Percentiles rank a stretch among this genome's conserved stretches.
Evolutionary conservation across 1,140 invertebrate genomes (phyloP).

Genomic region (Drosophila sproati): DNA sequence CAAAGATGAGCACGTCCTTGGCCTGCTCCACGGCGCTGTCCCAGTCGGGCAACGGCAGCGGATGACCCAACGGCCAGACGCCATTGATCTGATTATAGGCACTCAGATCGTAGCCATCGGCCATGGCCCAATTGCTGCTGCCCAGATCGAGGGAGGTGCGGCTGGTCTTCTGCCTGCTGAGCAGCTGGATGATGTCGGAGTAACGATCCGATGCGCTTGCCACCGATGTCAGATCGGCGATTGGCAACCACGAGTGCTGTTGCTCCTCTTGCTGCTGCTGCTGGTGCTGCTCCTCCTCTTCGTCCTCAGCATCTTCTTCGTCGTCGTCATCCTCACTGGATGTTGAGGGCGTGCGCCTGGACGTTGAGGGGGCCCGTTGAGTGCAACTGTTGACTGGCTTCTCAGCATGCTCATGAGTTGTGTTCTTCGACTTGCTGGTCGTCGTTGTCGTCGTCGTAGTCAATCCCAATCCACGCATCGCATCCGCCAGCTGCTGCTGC

Average conservation of each 20-base stretch:
- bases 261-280: neutral
- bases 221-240: constrained; percentile 78
- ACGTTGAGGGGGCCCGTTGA: constrained; percentile 23
- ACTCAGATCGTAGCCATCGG: constrained; percentile 82
- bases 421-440: neutral
- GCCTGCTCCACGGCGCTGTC: constrained; percentile 72
- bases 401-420: constrained; percentile 62
- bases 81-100: constrained; percentile 85
- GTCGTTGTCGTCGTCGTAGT: constrained; percentile 53
- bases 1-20: constrained; percentile 85
- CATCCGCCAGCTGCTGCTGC: constrained; percentile 70
- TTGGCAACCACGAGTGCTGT: constrained; percentile 50
- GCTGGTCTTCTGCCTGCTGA: constrained; percentile 62
- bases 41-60: constrained; percentile 90
- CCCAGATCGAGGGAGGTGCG: neutral
- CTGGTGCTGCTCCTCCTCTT: constrained; percentile 49
- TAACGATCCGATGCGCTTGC: constrained; percentile 73
- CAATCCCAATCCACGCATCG: constrained; percentile 75
- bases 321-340: constrained; percentile 73
- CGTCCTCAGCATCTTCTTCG: constrained; percentile 37
- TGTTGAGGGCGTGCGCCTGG: constrained; percentile 65
- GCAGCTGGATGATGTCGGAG: constrained; percentile 70
- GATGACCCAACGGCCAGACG: constrained; percentile 87
- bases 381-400: constrained; percentile 34
- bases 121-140: constrained; percentile 61